Evolutionary conservation across 37 sponge, comb jelly and placozoan species (phyloP), one percentile per base, ranked within the genome.

Genomic region (Bolinopsis microptera): DNA sequence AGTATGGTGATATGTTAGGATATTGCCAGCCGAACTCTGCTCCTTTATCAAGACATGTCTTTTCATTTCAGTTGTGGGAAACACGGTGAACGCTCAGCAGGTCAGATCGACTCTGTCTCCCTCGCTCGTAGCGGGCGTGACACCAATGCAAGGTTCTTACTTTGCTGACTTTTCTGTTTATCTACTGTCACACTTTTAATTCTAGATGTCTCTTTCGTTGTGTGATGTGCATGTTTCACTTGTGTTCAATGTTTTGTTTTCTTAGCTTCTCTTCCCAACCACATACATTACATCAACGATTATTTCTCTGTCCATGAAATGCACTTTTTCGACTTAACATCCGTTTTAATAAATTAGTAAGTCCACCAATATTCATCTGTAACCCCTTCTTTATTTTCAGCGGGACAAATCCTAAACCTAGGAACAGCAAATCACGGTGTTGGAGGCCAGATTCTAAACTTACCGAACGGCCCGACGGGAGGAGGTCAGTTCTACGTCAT

Each of bases 111-210:
- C 82, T 22, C 35, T 80, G 32, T 80, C 82, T 34, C 82, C 82
- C 3, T 80, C 82, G 9, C 82, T 80, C 37, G 82, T 80, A 70
- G 74, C 74, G 25, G 74, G 74, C 30, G 74, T 70, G 28, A 70
- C 74, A 3, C 82, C 82, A 80, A 80, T 80, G 82, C 82, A 80
- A 80, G 82, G 82, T 80, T 32, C 82, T 80, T 33, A n/a, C n/a
- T n/a, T n/a, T 67, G 68, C 21, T 67, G 68, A 22, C 18, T 67
- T 67, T 67, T 67, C 68, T 67, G 21, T 67, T 21, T 67, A 13
- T 22, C 13, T 13, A 67, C 68, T 67, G 68, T 67, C 21, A 67
- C 21, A 67, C 68, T 22, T n/a, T n/a, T n/a, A n/a, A n/a, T n/a
- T n/a, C n/a, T n/a, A n/a, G n/a, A n/a, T n/a, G n/a, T n/a, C n/a